Base-by-base conservation (phyloP, 2,888 invertebrate species). In the Morpho deidamia region DNA sequence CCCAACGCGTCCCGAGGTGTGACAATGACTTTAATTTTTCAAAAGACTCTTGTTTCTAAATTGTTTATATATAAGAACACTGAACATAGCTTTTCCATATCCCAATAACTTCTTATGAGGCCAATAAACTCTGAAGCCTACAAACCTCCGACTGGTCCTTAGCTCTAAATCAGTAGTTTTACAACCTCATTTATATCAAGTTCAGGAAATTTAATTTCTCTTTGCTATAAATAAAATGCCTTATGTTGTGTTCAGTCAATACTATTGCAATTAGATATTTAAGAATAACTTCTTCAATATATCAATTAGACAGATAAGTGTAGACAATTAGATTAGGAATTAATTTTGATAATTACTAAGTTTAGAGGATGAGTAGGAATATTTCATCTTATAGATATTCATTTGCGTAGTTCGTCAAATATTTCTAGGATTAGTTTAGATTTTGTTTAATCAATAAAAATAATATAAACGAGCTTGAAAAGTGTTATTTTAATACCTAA, bases 321-420 rank as follows among this genome's bases (percentile, higher is more conserved):
- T 67, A 68, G 68, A 61, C 23, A 63, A 68, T 38, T 62, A 62
- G 56, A 54, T 51, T 82, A 71, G 70, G 59, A 55, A 67, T 79
- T 81, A 76, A 75, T 80, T 79, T 82, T 63, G 67, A 68, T 69
- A 75, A 79, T 78, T 79, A 86, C 86, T 88, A 86, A 79, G 89
- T 89, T 89, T 89, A 89, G 89, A 89, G 89, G 89, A 89, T 89
- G 88, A 76, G 77, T 81, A 83, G 66, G 65, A 66, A 69, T 69
- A 71, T 77, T 76, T 70, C 65, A 69, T 77, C 72, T 76, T 76
- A 61, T 87, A 87, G 82, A 72, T 59, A 63, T 75, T 83, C 38
- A 70, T 81, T 86, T 87, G 74, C 74, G 76, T 85, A 86, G 83
- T 54, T 60, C 54, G 65, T 55, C 76, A 72, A 72, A 70, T 64